phyloP scores from a whole-genome alignment of 2,797 vertebrate species.

The Rhinella marina region DNA sequence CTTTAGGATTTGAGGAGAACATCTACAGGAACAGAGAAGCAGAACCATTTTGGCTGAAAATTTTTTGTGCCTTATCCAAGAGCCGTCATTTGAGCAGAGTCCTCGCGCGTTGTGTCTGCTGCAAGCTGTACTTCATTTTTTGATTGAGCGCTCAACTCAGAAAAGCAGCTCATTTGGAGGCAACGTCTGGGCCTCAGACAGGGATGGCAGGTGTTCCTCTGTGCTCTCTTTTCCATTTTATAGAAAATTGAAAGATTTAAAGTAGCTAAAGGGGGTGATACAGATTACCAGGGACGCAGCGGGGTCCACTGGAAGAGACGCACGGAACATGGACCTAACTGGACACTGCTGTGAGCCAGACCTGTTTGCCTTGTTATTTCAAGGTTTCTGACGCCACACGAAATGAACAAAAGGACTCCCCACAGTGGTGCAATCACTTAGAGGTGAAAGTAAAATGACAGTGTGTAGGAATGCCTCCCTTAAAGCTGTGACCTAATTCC shows the following conservation, averaged over 20 bases:
- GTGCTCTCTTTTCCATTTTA: background rate
- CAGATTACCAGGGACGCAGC: constrained; percentile 37
- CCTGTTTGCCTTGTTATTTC: constrained; percentile 37
- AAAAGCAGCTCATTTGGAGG: background rate
- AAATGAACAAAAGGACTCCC: constrained; percentile 47
- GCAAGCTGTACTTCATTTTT: constrained; percentile 15
- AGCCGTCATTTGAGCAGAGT: background rate
- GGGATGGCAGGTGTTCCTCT: constrained; percentile 10
- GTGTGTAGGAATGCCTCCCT: constrained; percentile 23
- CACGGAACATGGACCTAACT: constrained; percentile 44
- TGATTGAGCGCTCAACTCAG: constrained; percentile 8
- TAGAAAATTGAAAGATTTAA: constrained; percentile 44
- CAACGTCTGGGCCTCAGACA: background rate
- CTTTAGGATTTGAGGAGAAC: background rate
- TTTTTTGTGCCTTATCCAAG: background rate
- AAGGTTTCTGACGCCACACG: constrained; percentile 22
- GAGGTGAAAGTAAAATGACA: constrained; percentile 45
- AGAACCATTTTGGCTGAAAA: background rate
- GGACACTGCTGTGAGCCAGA: constrained; percentile 38
- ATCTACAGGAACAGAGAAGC: background rate
- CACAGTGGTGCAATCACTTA: constrained; percentile 24
- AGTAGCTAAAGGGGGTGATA: background rate
- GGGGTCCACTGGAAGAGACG: constrained; percentile 23
- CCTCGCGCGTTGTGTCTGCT: background rate
- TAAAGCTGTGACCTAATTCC: constrained; percentile 28